Conservation (phyloP, 2,888 invertebrate genomes). For the Aleiodes testaceus region DNA sequence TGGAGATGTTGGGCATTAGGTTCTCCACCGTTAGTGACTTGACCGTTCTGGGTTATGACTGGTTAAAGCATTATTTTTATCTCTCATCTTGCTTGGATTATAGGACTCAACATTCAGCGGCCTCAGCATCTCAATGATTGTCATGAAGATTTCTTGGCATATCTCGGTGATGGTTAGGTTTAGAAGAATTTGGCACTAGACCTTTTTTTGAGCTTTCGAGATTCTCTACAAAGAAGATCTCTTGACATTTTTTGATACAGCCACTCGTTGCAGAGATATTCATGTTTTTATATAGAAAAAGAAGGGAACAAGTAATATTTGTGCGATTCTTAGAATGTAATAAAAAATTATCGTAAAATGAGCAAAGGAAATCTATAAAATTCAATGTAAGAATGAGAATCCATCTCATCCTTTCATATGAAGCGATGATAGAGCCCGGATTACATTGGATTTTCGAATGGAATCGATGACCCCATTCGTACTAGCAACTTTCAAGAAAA, state of each 20-base stretch:
- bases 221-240: too few relatives aligned
- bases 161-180: neutral
- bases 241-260: too few relatives aligned
- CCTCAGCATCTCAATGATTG: constrained; percentile 10
- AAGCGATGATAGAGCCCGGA: constrained; percentile 18
- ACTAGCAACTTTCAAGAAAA: neutral
- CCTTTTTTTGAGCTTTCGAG: neutral
- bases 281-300: too few relatives aligned
- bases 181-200: neutral
- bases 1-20: neutral
- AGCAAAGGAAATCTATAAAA: neutral
- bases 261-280: too few relatives aligned
- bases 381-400: constrained; percentile 1
- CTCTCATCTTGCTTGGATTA: constrained; percentile 16
- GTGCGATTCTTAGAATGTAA: neutral
- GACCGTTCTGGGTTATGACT: constrained; percentile 28
- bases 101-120: neutral
- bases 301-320: too few relatives aligned
- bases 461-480: constrained; percentile 21
- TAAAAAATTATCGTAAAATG: neutral
- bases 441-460: constrained; percentile 8
- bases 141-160: neutral
- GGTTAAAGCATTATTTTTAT: neutral
- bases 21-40: neutral
- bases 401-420: neutral